Percentiles rank a stretch among this genome's conserved stretches.
Conservation (phyloP, 1,140 invertebrate species). For the Pseudomyrmex flavicornis region DNA sequence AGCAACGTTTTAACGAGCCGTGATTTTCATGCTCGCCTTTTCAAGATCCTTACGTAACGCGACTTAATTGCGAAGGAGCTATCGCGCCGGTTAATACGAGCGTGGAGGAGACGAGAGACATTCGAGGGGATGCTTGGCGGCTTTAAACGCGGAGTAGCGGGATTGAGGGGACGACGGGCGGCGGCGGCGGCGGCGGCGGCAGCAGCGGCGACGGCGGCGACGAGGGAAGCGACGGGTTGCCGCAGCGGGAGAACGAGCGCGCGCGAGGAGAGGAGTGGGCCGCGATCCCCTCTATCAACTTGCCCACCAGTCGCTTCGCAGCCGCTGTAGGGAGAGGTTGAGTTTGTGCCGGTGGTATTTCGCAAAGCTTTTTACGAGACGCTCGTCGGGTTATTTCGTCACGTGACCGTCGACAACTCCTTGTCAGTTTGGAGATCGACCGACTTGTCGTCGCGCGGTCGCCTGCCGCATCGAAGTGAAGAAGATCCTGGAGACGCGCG, state of each 20-base stretch:
- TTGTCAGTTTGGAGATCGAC: background rate
- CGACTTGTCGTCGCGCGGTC: background rate
- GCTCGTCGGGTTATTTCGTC: conserved; percentile 20
- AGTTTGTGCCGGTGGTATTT: conserved; percentile 43
- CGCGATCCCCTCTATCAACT: conserved; percentile 75
- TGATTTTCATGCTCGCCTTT: conserved; percentile 78
- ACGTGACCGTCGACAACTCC: background rate
- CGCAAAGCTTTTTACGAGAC: conserved; percentile 21
- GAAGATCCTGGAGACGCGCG: conserved; percentile 7
- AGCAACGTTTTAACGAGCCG: conserved; percentile 75
- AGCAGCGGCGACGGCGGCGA: conserved; percentile 6
- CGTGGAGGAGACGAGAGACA: conserved; percentile 71
- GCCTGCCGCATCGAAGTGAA: too few species aligned
- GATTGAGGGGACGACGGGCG: conserved; percentile 42
- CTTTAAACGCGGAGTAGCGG: conserved; percentile 71
- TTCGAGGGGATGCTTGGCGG: conserved; percentile 75
- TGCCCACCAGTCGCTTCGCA: conserved; percentile 80
- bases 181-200: conserved; percentile 9
- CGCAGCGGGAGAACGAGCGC: conserved; percentile 26
- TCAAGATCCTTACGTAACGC: conserved; percentile 83
- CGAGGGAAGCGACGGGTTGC: conserved; percentile 27
- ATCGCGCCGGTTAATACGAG: conserved; percentile 84
- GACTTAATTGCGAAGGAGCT: conserved; percentile 85
- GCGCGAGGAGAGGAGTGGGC: conserved; percentile 30
- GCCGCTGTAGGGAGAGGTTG: conserved; percentile 69